Evolutionary conservation across 2,888 invertebrate genomes (phyloP), one percentile per base, ranked within the genome.

Genomic region (Anodontia alba): DNA sequence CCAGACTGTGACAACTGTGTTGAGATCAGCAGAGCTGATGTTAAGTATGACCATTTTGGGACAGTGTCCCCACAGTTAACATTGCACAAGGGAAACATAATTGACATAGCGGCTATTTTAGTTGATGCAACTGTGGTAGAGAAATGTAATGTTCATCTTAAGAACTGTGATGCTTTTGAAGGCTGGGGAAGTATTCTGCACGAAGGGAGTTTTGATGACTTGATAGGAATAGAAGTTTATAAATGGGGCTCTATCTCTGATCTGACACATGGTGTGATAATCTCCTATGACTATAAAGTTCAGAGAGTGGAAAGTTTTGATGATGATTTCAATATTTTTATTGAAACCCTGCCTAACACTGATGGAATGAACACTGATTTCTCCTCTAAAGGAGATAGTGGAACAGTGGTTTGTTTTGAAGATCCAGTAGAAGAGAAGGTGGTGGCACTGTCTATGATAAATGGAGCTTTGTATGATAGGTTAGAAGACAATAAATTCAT

Each of bases 381-480:
- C 33, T 62, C 62, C 20, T 17, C 31, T 17, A 62, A 17, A 33
- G 62, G 62, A 33, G 62, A 62, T 17, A 62, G 62, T 62, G 62
- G 62, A 15, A 62, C 62, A 2, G 33, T 62, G 33, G 62, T 62
- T 31, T 62, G 62, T 62, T 62, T 62, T 31, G 62, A 62, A 23
- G 62, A 33, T 3, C 62, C 62, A 1, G 62, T 10, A 7, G 62
- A 33, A 17, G 62, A 62, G 17, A 62, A 62, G 17, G 20, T 62
- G 2, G 33, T 62, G 7, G 62, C 62, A 17, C 33, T 62, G 5
- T 62, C 62, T 8, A 62, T 62, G 62, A 33, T 62, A 8, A 62
- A 33, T 62, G 62, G 33, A 23, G 33, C 12, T 3, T 33, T 62
- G 31, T 23, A 57, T 23, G 57, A 57, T 12, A 20, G 3, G 17